Base-by-base conservation (phyloP, 2,888 invertebrate species). In the Taphrorychus bicolor region DNA sequence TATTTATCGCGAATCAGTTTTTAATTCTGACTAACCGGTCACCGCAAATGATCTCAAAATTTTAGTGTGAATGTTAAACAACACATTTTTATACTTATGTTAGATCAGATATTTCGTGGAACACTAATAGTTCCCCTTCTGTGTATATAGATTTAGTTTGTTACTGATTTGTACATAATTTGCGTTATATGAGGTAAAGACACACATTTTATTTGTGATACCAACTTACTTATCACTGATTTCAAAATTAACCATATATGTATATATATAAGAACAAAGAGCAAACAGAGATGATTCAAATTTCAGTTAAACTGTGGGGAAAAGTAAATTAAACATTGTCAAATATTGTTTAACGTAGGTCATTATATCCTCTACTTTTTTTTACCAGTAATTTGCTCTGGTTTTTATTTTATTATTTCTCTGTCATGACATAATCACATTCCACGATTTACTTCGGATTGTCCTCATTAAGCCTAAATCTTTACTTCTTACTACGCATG, bases 41-140 rank as follows among this genome's bases (percentile, higher is more conserved):
- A 75, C 77, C 42, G 45, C 48, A 64, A 77, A 76, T 79, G 80
- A 80, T 80, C 80, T 80, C 80, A 80, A 79, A 80, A 79, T 80
- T 80, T 61, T 60, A 45, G 21, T 63, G 66, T 73, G 70, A 48
- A 59, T 66, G 60, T 76, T 72, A 73, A 71, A 66, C 14, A 2
- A 45, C 17, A 45, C 17, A 16, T 45, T 45, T 45, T 14, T 45
- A 45, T 11, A 45, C 45, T 45, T 45, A 5, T 16, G 11, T 32
- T 61, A 74, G 72, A 74, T 76, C 72, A 72, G 70, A 70, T 74
- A 76, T 73, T 59, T 72, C 76, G 70, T 70, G 73, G 62, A 18
- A 71, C 66, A 45, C 42, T 64, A 70, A 60, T 71, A 71, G 68
- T 63, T 69, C 65, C 58, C 70, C 69, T 65, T 78, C 75, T 71